Evolutionary conservation across 2,113 vertebrate species (phyloP).

Genomic region (Columba livia): DNA sequence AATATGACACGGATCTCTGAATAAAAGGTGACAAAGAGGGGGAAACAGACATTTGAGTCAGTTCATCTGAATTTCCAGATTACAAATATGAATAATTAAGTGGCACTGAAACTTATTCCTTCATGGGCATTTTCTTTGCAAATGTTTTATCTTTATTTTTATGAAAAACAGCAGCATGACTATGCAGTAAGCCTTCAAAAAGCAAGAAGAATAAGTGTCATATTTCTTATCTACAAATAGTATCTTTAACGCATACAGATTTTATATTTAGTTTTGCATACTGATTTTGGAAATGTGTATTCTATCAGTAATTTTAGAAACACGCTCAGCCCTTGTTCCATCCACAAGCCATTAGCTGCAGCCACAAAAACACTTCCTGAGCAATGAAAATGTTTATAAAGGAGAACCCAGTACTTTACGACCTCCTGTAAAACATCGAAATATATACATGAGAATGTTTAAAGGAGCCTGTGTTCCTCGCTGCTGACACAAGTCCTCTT

Average conservation of each 20-base stretch:
- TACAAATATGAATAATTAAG: not conserved
- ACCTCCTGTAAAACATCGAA: fast-evolving
- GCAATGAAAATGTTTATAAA: not conserved
- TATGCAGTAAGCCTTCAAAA: not conserved
- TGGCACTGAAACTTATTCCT: not conserved
- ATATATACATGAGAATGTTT: fast-evolving
- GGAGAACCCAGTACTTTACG: no score
- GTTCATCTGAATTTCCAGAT: not conserved
- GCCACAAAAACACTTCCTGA: not conserved
- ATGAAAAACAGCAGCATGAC: not conserved
- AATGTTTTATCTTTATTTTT: not conserved
- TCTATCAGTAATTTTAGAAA: not conserved
- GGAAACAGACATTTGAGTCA: not conserved
- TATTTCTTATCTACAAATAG: not conserved
- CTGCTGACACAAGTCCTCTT: not conserved
- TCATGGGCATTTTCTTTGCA: not conserved
- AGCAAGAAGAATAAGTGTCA: not conserved
- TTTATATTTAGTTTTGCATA: not conserved
- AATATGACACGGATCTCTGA: not conserved
- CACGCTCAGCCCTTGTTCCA: not conserved
- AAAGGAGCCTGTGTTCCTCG: not conserved
- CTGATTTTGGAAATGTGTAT: not conserved
- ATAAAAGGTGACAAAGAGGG: fast-evolving
- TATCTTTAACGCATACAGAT: not conserved
- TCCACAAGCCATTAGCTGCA: not conserved